phyloP scores from a whole-genome alignment of 2,797 vertebrate genomes.

The Pangasius mekongensis region DNA sequence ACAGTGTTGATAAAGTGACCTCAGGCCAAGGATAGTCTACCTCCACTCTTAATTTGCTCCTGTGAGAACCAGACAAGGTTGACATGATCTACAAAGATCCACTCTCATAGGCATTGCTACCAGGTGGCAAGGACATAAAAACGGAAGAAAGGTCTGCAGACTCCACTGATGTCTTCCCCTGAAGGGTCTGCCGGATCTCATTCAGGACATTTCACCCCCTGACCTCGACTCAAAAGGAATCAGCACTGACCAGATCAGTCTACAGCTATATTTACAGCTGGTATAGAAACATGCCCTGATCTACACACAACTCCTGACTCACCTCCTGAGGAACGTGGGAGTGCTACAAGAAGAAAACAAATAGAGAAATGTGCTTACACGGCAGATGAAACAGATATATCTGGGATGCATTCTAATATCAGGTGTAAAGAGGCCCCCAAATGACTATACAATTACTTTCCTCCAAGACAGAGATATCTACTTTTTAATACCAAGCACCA shows the following conservation, averaged over 20 bases:
- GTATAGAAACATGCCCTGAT: background rate
- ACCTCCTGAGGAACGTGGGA: background rate
- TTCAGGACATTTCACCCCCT: background rate
- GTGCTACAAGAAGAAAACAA: background rate
- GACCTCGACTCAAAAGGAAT: conserved; percentile 7
- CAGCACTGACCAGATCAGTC: background rate
- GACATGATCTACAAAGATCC: background rate
- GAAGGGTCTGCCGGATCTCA: background rate
- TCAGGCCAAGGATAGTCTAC: background rate
- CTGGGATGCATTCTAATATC: background rate
- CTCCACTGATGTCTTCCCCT: background rate
- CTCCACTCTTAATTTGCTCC: conserved; percentile 17
- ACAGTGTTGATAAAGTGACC: conserved; percentile 5
- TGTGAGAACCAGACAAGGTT: background rate
- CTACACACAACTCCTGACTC: conserved; percentile 10
- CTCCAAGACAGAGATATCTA: background rate
- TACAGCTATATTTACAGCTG: background rate
- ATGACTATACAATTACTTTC: background rate
- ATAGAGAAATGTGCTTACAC: background rate
- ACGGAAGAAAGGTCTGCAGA: conserved; percentile 1
- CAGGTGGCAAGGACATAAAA: background rate
- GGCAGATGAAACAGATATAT: conserved; percentile 4
- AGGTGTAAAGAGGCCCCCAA: conserved; percentile 15
- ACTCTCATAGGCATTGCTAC: background rate
- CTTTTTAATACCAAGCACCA: conserved; percentile 2